Evolutionary conservation across 1,140 invertebrate species (phyloP), one percentile per base, ranked within the genome.

Genomic region (Leptinotarsa texana): DNA sequence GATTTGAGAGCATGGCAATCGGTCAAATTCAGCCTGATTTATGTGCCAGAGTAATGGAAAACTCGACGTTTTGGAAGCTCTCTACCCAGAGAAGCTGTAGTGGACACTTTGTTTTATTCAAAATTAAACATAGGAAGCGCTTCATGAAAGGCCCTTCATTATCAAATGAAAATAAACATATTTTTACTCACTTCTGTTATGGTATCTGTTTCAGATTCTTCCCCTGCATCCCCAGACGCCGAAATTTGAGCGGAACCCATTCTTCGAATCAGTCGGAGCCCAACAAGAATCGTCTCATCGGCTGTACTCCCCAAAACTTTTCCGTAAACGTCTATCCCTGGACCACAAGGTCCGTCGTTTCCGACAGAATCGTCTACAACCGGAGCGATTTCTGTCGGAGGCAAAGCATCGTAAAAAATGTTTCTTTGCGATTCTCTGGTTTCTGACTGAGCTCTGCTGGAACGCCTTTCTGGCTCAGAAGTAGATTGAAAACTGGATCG

Each of bases 261-360:
- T 47, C 22, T 66, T 8, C 57, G 27, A 27, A 74, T 51, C 1
- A 63, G 17, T 27, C 48, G 21, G 3, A 82, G 74, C 13, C 79
- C 79, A 17, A 77, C 79, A 42, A 82, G 67, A 69, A 82, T 77
- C 3, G 80, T 76, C 63, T 82, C 81, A 33, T 82, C 81, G 3
- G 79, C 75, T 17, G 80, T 82, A 13, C 79, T 80, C 1, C 80
- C 80, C 33, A 82, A 73, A 57, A 82, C 51, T 24, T 74, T 70
- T 13, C 78, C 73, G 69, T 80, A 82, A n/a, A 82, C 69, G 72
- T 80, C 78, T 51, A 72, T 72, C n/a, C 51, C 51, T 18, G 27
- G 17, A 27, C 61, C 66, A 47, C 66, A 68, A 18, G 42, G 27
- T 17, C 33, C 51, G 0, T 18, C 51, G 13, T 18, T 57, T 15